phyloP scores from a whole-genome alignment of 1,140 invertebrate species.

The Arctopsyche grandis region DNA sequence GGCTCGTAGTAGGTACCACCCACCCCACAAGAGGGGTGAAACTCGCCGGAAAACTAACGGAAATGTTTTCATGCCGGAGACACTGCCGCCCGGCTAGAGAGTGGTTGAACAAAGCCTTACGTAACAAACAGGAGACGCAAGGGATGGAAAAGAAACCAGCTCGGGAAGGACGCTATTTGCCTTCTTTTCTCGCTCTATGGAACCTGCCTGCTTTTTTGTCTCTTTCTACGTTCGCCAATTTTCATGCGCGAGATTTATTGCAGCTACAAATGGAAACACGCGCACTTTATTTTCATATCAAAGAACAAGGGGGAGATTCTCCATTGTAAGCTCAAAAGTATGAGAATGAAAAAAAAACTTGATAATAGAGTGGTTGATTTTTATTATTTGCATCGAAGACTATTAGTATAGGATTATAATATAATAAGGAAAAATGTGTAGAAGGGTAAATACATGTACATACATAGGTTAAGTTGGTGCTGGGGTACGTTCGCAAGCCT shows the following conservation, averaged over 20 bases:
- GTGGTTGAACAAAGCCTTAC: constrained; percentile 39
- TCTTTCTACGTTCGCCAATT: constrained; percentile 47
- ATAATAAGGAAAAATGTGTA: constrained; percentile 10
- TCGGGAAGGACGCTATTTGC: constrained; percentile 9
- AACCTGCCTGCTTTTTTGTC: background rate
- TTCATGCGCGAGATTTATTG: constrained; percentile 52
- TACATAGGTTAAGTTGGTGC: background rate
- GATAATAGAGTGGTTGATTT: too few species aligned
- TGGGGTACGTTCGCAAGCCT: constrained; percentile 37
- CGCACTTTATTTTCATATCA: constrained; percentile 41
- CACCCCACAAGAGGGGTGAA: constrained; percentile 29
- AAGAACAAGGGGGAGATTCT: constrained; percentile 10
- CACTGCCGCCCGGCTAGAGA: constrained; percentile 36
- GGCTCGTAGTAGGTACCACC: background rate
- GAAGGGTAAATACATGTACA: background rate
- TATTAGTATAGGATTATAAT: too few species aligned
- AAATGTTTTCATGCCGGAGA: constrained; percentile 45
- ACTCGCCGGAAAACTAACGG: constrained; percentile 42
- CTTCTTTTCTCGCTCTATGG: background rate
- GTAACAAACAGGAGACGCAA: constrained; percentile 35
- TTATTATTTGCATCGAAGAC: too few species aligned
- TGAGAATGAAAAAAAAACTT: background rate
- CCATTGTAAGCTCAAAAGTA: constrained; percentile 1
- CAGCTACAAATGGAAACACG: constrained; percentile 44
- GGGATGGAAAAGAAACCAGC: constrained; percentile 30